Base-by-base conservation (phyloP, 2,888 invertebrate genomes). In the Watsonalla cultraria region DNA sequence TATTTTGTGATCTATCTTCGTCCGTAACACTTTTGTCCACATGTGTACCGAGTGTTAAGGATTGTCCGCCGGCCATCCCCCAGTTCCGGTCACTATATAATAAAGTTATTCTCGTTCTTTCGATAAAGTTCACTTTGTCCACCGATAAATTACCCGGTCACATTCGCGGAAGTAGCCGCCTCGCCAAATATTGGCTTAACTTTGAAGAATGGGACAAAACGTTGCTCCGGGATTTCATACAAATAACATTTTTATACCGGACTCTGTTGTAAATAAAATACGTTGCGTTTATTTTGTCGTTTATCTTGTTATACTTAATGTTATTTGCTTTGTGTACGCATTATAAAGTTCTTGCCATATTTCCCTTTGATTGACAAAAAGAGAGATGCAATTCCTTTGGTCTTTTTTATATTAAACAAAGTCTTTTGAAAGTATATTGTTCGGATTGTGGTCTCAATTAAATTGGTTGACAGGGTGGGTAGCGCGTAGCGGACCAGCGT, bases 71-170 rank as follows among this genome's bases (percentile, higher is more conserved):
- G 66, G 70, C 72, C 72, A 69, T 76, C 75, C 78, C 76, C 77
- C 64, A 76, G 76, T 81, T 90, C 90, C 90, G 90, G 88, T 90
- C 88, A 89, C 82, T 88, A 85, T 86, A 85, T 91, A 91, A 91
- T 90, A 91, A 90, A 90, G 89, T 91, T 89, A 90, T 90, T 90
- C 86, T 76, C 86, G 80, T 86, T 84, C 88, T 88, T 90, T 87
- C 90, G 91, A 90, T 90, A 90, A 89, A 91, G 86, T 90, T 84
- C 82, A 87, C 84, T 90, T 88, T 89, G 84, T 80, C 82, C 83
- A 80, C 77, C 87, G 71, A 90, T 91, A 90, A 90, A 90, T 90
- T 90, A 90, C 84, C 82, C 78, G 84, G 78, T 78, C 85, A 81
- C 80, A 74, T 72, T 80, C 78, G 77, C 82, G 82, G 81, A 82